phyloP scores from a whole-genome alignment of 2,797 vertebrate genomes.

The Arrhamphus sclerolepis region DNA sequence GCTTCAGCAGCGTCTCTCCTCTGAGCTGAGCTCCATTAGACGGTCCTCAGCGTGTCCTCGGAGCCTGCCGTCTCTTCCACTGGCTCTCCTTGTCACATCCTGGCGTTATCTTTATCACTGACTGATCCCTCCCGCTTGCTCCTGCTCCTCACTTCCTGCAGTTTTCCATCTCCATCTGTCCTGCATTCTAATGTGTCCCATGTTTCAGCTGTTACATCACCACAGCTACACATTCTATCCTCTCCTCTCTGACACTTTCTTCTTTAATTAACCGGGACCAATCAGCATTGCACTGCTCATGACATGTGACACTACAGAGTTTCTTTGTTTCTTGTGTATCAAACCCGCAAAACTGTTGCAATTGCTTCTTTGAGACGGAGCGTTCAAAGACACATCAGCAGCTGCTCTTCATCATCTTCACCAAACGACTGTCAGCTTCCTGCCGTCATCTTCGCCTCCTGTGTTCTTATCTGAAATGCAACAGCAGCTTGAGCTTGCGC shows the following conservation, averaged over 20 bases:
- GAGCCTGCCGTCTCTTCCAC: conserved; percentile 37
- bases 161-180: conserved; percentile 28
- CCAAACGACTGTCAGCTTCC: conserved; percentile 10
- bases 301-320: neutral
- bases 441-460: conserved; percentile 12
- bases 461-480: conserved; percentile 20
- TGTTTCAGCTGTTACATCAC: conserved; percentile 7
- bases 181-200: neutral
- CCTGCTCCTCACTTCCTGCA: conserved; percentile 27
- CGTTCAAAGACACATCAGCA: conserved; percentile 5
- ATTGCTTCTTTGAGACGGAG: too few species aligned
- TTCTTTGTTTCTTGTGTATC: too few species aligned
- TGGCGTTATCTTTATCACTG: conserved; percentile 47
- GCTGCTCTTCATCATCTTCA: conserved; percentile 9
- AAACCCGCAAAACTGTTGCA: neutral
- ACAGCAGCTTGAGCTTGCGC: conserved; percentile 18
- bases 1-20: conserved; percentile 34
- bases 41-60: conserved; percentile 27
- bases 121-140: conserved; percentile 3
- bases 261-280: conserved; percentile 20
- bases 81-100: conserved; percentile 45
- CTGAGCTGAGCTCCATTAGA: conserved; percentile 45
- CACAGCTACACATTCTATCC: conserved; percentile 1
- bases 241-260: conserved; percentile 5
- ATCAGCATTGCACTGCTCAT: neutral